Percentiles rank a stretch among this genome's conserved stretches.
Conservation (phyloP, 2,797 vertebrate species). For the Esox masquinongy region DNA sequence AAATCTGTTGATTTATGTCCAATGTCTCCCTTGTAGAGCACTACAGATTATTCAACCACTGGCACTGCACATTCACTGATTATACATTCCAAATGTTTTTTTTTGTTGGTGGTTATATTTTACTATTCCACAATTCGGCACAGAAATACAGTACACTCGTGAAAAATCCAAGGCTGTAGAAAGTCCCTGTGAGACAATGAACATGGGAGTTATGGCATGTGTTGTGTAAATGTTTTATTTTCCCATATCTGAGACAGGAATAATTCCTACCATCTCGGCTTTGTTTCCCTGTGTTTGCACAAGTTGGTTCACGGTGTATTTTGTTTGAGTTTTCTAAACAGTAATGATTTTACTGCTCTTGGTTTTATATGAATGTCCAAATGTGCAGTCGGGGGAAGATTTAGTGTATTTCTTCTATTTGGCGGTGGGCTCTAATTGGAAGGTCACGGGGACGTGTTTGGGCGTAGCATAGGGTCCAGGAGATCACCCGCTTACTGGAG, state of each 20-base stretch:
- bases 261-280: slow-evolving; percentile 42
- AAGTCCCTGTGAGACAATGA: not conserved
- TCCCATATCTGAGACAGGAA: slow-evolving; percentile 47
- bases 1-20: slow-evolving; percentile 27
- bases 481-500: slow-evolving; percentile 64
- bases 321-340: slow-evolving; percentile 58
- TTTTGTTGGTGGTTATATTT: not conserved
- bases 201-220: slow-evolving; percentile 33
- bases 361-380: slow-evolving; percentile 67
- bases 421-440: slow-evolving; percentile 70
- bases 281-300: slow-evolving; percentile 60
- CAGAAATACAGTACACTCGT: not conserved
- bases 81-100: not conserved
- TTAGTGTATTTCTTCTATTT: slow-evolving; percentile 62
- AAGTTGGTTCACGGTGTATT: slow-evolving; percentile 65
- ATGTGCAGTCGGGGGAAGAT: slow-evolving; percentile 66
- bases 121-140: not conserved
- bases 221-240: slow-evolving; percentile 62
- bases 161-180: not conserved
- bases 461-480: slow-evolving; percentile 50
- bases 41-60: not conserved
- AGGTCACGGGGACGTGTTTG: slow-evolving; percentile 70
- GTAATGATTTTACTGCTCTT: slow-evolving; percentile 70
- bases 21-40: not conserved
- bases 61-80: slow-evolving; percentile 21